phyloP scores from a whole-genome alignment of 30 jellyfish, hydroid and myxozoan genomes.

The Mastigias papua region DNA sequence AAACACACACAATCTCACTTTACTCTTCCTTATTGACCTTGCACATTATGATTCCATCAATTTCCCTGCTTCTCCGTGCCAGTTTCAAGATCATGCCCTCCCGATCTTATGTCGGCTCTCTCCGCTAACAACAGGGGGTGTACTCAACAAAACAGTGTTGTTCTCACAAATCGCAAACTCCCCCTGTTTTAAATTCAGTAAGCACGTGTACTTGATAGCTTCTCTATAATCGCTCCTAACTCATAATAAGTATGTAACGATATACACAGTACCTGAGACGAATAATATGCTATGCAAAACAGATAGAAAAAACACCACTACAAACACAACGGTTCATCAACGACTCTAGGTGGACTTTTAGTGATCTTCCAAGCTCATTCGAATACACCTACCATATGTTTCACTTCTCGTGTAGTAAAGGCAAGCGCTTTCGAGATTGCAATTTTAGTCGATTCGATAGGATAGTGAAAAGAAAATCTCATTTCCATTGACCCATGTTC shows the following conservation, averaged over 20 bases:
- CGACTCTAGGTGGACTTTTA: no score
- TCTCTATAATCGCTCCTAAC: not conserved
- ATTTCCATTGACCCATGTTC: no score
- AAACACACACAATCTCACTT: not conserved
- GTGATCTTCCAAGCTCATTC: no score
- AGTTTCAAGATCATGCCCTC: slow-evolving; percentile 29
- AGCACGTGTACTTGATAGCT: not conserved
- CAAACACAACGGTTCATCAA: no score
- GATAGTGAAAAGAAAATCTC: no score
- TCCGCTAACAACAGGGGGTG: slow-evolving; percentile 69
- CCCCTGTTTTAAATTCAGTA: not conserved
- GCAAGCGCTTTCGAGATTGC: no score
- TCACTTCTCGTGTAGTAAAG: no score
- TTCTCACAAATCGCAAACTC: not conserved
- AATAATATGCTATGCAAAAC: no score
- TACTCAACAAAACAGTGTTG: slow-evolving; percentile 8
- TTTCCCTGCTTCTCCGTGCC: slow-evolving; percentile 5
- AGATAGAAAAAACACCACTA: no score
- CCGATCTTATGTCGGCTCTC: slow-evolving; percentile 60
- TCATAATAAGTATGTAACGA: not conserved
- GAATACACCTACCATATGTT: no score
- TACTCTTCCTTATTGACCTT: not conserved
- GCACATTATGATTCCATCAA: not conserved
- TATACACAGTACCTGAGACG: no score
- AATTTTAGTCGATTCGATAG: no score